These are phyloP conservation scores for Drosophila gunungcola DNA, from an alignment of 1,140 invertebrate genomes.

Conservation along the genomic window DNA sequence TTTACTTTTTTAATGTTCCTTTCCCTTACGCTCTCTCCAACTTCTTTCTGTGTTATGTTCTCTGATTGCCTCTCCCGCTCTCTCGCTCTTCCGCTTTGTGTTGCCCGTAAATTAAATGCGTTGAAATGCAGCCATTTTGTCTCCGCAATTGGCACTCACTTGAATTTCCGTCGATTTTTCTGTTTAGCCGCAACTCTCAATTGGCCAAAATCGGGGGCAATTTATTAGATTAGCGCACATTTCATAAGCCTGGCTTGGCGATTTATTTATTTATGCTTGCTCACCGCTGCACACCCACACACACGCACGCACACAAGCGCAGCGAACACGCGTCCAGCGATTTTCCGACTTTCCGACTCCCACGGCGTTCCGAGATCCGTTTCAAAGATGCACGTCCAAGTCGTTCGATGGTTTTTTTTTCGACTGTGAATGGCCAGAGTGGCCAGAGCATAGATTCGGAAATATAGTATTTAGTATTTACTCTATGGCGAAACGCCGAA, in stretches of 20 bases:
- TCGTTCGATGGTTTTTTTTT: background rate
- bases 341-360: constrained; percentile 30
- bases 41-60: constrained; percentile 58
- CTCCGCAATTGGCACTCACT: constrained; percentile 74
- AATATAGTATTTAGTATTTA: no score
- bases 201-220: constrained; percentile 10
- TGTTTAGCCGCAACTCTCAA: constrained; percentile 34
- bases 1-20: constrained; percentile 30
- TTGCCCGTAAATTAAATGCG: constrained; percentile 73
- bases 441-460: no score
- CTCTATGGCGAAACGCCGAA: no score
- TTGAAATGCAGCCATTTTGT: constrained; percentile 80
- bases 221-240: constrained; percentile 18
- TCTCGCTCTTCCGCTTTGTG: constrained; percentile 33
- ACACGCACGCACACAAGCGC: constrained; percentile 26
- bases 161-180: constrained; percentile 38
- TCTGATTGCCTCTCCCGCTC: constrained; percentile 21
- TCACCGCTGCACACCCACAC: constrained; percentile 15
- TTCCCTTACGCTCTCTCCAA: constrained; percentile 8
- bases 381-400: constrained; percentile 5
- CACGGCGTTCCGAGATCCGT: constrained; percentile 31
- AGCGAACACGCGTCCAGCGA: constrained; percentile 19
- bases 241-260: constrained; percentile 4
- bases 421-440: no score
- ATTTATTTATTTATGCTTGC: constrained; percentile 30